Conservation (phyloP, 2,888 invertebrate species). For the Physocephala rufipes region DNA sequence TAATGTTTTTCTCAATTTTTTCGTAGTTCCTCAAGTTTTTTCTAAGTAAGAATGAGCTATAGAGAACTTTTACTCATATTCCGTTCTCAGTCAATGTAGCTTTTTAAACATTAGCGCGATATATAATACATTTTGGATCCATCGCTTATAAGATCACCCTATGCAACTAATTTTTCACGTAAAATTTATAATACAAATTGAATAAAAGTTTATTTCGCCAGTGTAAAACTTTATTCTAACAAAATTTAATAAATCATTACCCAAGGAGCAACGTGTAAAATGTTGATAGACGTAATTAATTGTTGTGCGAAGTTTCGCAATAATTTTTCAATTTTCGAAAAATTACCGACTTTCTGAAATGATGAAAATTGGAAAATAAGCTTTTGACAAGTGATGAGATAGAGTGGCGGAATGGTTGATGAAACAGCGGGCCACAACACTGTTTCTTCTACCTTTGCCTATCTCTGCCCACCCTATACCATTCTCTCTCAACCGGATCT, state of each 20-base stretch:
- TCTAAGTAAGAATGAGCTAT: background rate
- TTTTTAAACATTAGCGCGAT: too few species aligned
- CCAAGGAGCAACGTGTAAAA: background rate
- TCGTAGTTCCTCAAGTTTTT: background rate
- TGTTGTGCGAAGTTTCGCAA: slow-evolving; percentile 11
- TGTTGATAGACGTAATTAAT: slow-evolving; percentile 30
- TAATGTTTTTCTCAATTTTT: background rate
- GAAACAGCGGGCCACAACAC: background rate
- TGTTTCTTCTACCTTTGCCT: too few species aligned
- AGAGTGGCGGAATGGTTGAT: background rate
- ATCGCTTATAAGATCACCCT: too few species aligned
- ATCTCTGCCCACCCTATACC: background rate
- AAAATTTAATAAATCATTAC: too few species aligned
- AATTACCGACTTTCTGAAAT: slow-evolving; percentile 23
- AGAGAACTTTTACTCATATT: too few species aligned
- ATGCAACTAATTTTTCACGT: too few species aligned
- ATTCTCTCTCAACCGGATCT: background rate
- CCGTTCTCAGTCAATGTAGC: too few species aligned
- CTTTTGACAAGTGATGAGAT: background rate
- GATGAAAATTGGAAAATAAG: background rate
- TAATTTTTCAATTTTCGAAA: slow-evolving; percentile 34
- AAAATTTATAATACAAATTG: too few species aligned
- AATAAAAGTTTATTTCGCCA: too few species aligned
- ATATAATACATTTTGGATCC: too few species aligned
- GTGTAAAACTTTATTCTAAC: too few species aligned